Evolutionary conservation across 1,140 invertebrate species (phyloP).

Genomic region (Platyscapa corneri): DNA sequence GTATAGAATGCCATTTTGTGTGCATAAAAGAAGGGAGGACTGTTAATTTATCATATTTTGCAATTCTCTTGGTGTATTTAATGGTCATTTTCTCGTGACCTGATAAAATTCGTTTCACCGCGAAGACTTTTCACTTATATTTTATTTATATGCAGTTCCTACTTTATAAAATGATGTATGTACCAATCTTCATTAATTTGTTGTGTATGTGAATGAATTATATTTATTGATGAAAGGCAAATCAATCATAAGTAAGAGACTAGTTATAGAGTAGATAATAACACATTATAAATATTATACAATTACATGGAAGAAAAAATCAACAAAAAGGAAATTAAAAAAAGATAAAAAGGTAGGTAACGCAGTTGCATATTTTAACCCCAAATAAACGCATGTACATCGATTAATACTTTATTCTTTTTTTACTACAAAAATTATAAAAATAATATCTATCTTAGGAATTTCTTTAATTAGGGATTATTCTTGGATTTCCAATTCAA

Average conservation of each 20-base stretch:
- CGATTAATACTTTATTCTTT: too few relatives aligned
- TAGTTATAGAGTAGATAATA: too few relatives aligned
- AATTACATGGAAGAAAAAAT: neutral
- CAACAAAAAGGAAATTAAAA: neutral
- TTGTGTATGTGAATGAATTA: neutral
- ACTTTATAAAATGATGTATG: neutral
- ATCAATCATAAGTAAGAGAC: too few relatives aligned
- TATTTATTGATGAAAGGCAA: neutral
- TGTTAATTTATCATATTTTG: neutral
- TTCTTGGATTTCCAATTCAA: conserved; percentile 54
- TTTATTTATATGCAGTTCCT: neutral
- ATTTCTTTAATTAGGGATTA: conserved; percentile 53
- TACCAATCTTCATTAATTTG: conserved; percentile 14
- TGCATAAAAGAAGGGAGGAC: neutral
- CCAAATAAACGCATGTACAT: too few relatives aligned
- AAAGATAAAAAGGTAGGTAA: neutral
- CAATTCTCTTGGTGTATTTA: neutral
- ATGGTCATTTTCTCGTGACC: neutral
- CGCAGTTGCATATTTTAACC: too few relatives aligned
- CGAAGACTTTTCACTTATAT: neutral
- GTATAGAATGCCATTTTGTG: neutral
- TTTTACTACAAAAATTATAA: too few relatives aligned
- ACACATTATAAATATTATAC: too few relatives aligned
- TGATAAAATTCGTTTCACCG: neutral
- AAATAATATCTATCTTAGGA: too few relatives aligned